Evolutionary conservation across 2,113 vertebrate genomes (phyloP).

Genomic region (Alethe castanea): DNA sequence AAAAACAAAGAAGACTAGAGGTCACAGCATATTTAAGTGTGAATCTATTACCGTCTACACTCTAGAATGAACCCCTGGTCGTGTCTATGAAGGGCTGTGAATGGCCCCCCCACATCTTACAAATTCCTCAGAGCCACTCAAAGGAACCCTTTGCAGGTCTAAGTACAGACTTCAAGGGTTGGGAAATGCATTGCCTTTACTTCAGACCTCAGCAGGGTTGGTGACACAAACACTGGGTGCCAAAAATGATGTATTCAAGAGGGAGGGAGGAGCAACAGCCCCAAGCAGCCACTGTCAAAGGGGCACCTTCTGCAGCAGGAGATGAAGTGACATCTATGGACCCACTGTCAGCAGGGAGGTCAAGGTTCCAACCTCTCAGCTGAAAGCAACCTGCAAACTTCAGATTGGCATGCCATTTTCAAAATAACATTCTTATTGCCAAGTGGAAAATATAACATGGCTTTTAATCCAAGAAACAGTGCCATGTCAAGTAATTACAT

Average conservation of each 20-base stretch:
- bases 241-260: fast-evolving
- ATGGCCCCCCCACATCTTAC: neutral
- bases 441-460: neutral
- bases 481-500: neutral
- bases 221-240: neutral
- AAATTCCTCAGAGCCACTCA: neutral
- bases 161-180: neutral
- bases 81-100: neutral
- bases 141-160: neutral
- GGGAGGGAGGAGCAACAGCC: neutral
- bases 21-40: neutral
- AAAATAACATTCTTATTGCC: neutral
- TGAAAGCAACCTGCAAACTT: neutral
- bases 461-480: neutral
- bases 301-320: neutral
- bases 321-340: neutral
- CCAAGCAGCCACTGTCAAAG: neutral
- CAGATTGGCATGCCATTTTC: neutral
- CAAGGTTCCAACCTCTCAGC: neutral
- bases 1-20: neutral
- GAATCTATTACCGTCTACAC: neutral
- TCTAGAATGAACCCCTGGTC: neutral
- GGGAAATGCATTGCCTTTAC: neutral
- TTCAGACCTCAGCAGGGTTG: neutral
- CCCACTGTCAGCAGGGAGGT: neutral